phyloP scores from a whole-genome alignment of 2,888 invertebrate genomes.

The Parochlus steinenii region DNA sequence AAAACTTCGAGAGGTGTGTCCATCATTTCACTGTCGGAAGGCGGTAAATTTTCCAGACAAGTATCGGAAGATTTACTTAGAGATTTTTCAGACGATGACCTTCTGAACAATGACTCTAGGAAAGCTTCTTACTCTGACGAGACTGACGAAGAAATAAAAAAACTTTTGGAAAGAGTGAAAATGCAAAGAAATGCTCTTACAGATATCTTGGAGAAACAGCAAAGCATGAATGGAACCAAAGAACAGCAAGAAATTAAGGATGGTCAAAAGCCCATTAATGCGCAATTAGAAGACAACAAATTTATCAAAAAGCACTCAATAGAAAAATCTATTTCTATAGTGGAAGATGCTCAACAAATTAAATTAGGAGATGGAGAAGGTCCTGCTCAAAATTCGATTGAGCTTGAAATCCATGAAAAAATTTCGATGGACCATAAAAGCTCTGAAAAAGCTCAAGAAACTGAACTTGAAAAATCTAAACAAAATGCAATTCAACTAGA shows the following conservation, averaged over 20 bases:
- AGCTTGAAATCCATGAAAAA: not conserved
- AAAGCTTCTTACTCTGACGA: conserved; percentile 33
- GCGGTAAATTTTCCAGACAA: conserved; percentile 35
- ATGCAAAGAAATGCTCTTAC: conserved; percentile 52
- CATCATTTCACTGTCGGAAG: conserved; percentile 48
- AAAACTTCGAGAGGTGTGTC: conserved; percentile 38
- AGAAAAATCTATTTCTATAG: not conserved
- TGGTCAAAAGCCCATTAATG: not conserved
- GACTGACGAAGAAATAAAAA: conserved; percentile 43
- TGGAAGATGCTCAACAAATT: not conserved
- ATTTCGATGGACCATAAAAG: not conserved
- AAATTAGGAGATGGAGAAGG: not conserved
- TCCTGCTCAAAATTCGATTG: not conserved
- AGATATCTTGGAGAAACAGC: conserved; percentile 47
- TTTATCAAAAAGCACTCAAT: not conserved
- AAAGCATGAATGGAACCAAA: conserved; percentile 22
- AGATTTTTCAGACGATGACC: not conserved
- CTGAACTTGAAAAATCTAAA: not conserved
- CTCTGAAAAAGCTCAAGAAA: not conserved
- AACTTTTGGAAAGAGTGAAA: conserved; percentile 44
- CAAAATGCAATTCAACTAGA: no score
- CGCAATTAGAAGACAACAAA: not conserved
- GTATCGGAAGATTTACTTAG: conserved; percentile 18
- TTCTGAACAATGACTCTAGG: conserved; percentile 10
- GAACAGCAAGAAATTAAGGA: not conserved